A percentile compares a stretch with the other conserved stretches of the same genome.
phyloP scores from a whole-genome alignment of 2,888 invertebrate genomes.

The Ecdyonurus torrentis region DNA sequence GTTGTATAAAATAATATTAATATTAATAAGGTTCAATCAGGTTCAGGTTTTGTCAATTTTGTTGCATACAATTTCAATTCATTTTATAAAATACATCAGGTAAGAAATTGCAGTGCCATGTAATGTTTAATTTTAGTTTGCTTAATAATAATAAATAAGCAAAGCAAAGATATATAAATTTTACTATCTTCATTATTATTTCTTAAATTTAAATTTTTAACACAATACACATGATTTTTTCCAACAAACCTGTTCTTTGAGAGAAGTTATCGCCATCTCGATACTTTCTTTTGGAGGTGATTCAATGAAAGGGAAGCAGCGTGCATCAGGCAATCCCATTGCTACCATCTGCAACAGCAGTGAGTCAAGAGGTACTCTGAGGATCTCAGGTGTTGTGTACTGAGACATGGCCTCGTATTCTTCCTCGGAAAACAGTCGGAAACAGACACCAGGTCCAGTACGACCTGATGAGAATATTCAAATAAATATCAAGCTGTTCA shows the following conservation, averaged over 20 bases:
- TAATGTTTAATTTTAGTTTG: no score
- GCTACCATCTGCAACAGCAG: slow-evolving; percentile 84
- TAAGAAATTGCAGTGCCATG: no score
- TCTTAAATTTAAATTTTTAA: slow-evolving; percentile 2
- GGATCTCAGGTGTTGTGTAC: slow-evolving; percentile 85
- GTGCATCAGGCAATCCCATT: slow-evolving; percentile 78
- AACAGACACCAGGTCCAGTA: slow-evolving; percentile 85
- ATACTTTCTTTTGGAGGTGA: slow-evolving; percentile 70
- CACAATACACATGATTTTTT: not conserved
- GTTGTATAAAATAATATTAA: no score
- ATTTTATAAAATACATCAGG: no score
- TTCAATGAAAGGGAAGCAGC: slow-evolving; percentile 90
- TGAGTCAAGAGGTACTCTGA: slow-evolving; percentile 84
- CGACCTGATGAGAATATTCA: slow-evolving; percentile 21
- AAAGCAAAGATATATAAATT: not conserved
- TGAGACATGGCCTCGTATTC: slow-evolving; percentile 63
- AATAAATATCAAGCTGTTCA: not conserved
- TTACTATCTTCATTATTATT: slow-evolving; percentile 5
- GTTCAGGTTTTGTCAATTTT: no score
- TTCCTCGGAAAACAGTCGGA: slow-evolving; percentile 69
- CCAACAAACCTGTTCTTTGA: slow-evolving; percentile 69
- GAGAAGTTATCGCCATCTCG: slow-evolving; percentile 67
- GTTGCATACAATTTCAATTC: no score
- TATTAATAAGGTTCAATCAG: no score
- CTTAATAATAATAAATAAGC: not conserved